phyloP scores from a whole-genome alignment of 2,888 invertebrate species.

The Elmis aenea region DNA sequence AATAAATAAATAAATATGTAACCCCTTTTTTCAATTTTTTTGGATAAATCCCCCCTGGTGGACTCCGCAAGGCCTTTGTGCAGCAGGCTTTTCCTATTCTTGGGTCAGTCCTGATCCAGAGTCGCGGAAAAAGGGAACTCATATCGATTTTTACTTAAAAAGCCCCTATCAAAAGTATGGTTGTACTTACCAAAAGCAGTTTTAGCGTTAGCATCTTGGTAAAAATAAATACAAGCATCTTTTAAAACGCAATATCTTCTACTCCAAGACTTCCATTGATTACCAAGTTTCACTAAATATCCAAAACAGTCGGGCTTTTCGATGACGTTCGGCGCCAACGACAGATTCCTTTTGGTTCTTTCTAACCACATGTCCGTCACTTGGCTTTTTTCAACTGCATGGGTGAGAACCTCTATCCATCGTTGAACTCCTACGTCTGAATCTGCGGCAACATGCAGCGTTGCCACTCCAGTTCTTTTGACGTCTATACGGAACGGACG shows the following conservation, averaged over 20 bases:
- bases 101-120: neutral
- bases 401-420: constrained; percentile 74
- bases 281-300: constrained; percentile 82
- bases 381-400: constrained; percentile 61
- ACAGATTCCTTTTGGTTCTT: constrained; percentile 73
- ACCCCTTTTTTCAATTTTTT: too few relatives aligned
- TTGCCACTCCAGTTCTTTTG: constrained; percentile 64
- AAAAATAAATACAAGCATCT: constrained; percentile 92
- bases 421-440: constrained; percentile 64
- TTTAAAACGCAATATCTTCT: constrained; percentile 91
- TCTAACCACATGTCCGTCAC: constrained; percentile 63
- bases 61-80: too few relatives aligned
- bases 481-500: constrained; percentile 62
- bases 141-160: neutral
- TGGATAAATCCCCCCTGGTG: too few relatives aligned
- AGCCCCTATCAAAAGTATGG: too few relatives aligned
- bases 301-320: constrained; percentile 87
- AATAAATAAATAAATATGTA: too few relatives aligned
- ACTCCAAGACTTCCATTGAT: constrained; percentile 85
- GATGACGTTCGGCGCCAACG: constrained; percentile 74
- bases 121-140: neutral
- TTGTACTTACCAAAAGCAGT: constrained; percentile 72
- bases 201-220: constrained; percentile 81
- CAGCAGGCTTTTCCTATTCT: too few relatives aligned
- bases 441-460: constrained; percentile 77